Evolutionary conservation across 2,888 invertebrate species (phyloP).

Genomic region (Tipula confusa): DNA sequence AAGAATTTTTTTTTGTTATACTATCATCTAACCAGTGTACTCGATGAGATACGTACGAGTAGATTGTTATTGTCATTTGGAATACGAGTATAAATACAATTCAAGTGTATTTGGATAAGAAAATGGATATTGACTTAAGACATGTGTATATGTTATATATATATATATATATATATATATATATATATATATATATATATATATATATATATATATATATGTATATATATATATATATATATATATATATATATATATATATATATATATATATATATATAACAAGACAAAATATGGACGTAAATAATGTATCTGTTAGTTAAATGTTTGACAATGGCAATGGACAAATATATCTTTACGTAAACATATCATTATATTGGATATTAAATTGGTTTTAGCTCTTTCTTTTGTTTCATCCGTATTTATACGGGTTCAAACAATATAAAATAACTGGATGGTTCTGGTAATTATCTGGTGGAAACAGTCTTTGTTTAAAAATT

Average conservation of each 20-base stretch:
- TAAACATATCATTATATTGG: background rate
- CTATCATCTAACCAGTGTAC: background rate
- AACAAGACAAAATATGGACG: background rate
- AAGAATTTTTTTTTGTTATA: background rate
- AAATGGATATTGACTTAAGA: constrained; percentile 12
- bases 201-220: background rate
- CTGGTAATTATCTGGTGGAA: no score
- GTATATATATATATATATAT: background rate
- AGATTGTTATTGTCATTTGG: background rate
- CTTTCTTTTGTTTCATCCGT: background rate
- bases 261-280: background rate
- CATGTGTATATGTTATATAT: background rate
- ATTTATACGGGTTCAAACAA: no score
- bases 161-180: background rate
- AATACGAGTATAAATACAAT: background rate
- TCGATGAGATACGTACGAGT: background rate
- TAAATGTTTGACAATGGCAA: background rate
- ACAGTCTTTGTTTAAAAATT: background rate
- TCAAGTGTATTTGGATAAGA: constrained; percentile 7
- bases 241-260: background rate
- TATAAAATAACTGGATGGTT: background rate
- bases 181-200: background rate
- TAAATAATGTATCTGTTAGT: constrained; percentile 21
- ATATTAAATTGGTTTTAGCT: background rate
- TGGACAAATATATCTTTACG: background rate